Evolutionary conservation across 2,888 invertebrate species (phyloP), one percentile per base, ranked within the genome.

Genomic region (Cataglyphis altisquamis): DNA sequence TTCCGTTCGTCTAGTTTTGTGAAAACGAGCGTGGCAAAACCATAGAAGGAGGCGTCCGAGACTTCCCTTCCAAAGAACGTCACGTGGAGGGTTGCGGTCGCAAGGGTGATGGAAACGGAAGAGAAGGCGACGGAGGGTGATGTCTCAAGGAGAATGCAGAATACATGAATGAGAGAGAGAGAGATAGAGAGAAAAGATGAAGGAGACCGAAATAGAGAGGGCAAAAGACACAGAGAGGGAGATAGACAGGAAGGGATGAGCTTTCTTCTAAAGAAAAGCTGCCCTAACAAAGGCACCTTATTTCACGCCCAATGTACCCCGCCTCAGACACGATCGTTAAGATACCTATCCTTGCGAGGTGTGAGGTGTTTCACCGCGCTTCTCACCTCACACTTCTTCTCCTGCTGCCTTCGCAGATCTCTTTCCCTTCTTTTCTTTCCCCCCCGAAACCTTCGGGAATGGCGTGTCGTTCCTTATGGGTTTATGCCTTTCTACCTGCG

Each of bases 321-420:
- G 85, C 90, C 90, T 90, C 91, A 92, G 93, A 93, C 92, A 91
- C 89, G 93, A 93, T 93, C 93, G 92, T 93, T 93, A 93, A 93
- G 93, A 94, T 92, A 92, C 91, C 91, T 91, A 92, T 93, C 92
- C 92, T 90, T 86, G 89, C 89, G 88, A 87, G 87, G 87, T 89
- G 90, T 84, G 85, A 90, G 88, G 10, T 60, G 32, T 80, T 84
- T 82, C 87, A 52, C 70, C 78, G 67, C 73, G 66, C 73, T 84
- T 74, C 70, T 63, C 60, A 70, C 64, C 74, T 25, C 68, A 32
- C 55, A 48, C 48, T 18, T 48, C 48, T 48, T 18, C 48, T 15
- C 15, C 15, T 6, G 6, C 18, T 18, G 1, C 48, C 6, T 67
- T 70, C 45, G 41, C 48, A 39, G 39, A 62, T 52, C 70, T 66